Evolutionary conservation across 1,140 invertebrate species (phyloP).

Genomic region (Pseudomyrmex sp.): DNA sequence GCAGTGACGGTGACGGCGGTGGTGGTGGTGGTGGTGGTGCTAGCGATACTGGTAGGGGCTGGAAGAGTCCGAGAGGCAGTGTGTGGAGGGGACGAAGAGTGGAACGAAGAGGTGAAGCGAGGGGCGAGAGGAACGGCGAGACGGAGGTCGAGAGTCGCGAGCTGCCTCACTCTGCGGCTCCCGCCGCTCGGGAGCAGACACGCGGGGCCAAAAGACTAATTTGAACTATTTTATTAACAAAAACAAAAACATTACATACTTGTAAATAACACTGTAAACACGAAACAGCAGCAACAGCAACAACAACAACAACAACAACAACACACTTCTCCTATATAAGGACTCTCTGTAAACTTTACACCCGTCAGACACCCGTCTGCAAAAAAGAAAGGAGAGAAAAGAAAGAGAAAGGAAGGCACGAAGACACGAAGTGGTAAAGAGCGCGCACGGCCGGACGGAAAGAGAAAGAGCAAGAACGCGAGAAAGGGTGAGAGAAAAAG

Average conservation of each 20-base stretch:
- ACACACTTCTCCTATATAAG: constrained; percentile 68
- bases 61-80: constrained; percentile 55
- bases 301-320: constrained; percentile 61
- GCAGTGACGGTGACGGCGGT: constrained; percentile 54
- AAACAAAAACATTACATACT: constrained; percentile 77
- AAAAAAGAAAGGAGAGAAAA: constrained; percentile 51
- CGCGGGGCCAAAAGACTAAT: constrained; percentile 84
- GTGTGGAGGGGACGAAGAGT: constrained; percentile 41
- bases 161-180: constrained; percentile 85
- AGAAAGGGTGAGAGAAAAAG: constrained; percentile 5
- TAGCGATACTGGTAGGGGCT: constrained; percentile 59
- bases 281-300: constrained; percentile 60
- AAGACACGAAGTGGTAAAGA: constrained; percentile 56
- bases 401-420: constrained; percentile 38
- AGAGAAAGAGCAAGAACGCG: constrained; percentile 28
- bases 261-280: constrained; percentile 83
- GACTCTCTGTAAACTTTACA: constrained; percentile 68
- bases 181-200: constrained; percentile 86
- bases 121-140: constrained; percentile 11
- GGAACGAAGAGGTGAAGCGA: constrained; percentile 65
- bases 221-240: constrained; percentile 83
- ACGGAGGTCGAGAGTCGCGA: constrained; percentile 78
- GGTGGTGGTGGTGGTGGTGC: constrained; percentile 42
- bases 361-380: constrained; percentile 62
- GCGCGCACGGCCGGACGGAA: constrained; percentile 14